phyloP scores from a whole-genome alignment of 2,888 invertebrate species.

The Cryptosula pallasiana region DNA sequence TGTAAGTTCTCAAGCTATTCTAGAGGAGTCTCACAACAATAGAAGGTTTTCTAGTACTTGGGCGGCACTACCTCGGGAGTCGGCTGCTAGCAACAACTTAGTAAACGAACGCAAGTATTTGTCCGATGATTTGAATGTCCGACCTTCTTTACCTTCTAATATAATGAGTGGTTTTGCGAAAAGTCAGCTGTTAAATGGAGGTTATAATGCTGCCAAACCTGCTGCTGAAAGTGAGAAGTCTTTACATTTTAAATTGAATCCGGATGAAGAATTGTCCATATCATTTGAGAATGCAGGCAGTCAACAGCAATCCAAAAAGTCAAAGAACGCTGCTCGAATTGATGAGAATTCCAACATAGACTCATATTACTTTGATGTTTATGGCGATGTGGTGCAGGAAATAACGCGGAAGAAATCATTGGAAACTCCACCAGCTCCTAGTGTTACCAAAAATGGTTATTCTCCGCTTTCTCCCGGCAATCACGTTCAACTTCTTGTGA shows the following conservation, averaged over 20 bases:
- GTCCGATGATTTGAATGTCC: background rate
- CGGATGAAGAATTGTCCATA: background rate
- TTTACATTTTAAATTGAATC: background rate
- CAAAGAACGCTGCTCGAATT: background rate
- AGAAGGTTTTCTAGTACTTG: background rate
- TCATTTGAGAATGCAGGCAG: background rate
- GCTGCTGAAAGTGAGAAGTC: background rate
- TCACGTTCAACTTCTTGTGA: background rate
- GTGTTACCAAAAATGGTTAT: background rate
- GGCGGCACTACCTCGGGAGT: background rate
- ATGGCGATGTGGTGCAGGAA: background rate
- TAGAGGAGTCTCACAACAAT: background rate
- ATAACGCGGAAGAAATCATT: background rate
- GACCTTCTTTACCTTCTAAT: background rate
- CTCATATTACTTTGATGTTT: background rate
- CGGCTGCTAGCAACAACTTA: background rate
- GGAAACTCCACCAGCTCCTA: background rate
- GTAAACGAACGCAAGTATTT: background rate
- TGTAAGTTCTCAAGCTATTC: background rate
- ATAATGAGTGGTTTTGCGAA: too few species aligned
- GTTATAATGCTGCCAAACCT: background rate
- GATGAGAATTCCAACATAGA: constrained; percentile 1
- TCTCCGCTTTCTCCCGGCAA: background rate
- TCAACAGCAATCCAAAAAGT: background rate
- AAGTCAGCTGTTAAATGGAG: background rate